These are phyloP conservation scores for Acronicta leporina DNA, from an alignment of 2,888 invertebrate genomes.

Conservation along the genomic window DNA sequence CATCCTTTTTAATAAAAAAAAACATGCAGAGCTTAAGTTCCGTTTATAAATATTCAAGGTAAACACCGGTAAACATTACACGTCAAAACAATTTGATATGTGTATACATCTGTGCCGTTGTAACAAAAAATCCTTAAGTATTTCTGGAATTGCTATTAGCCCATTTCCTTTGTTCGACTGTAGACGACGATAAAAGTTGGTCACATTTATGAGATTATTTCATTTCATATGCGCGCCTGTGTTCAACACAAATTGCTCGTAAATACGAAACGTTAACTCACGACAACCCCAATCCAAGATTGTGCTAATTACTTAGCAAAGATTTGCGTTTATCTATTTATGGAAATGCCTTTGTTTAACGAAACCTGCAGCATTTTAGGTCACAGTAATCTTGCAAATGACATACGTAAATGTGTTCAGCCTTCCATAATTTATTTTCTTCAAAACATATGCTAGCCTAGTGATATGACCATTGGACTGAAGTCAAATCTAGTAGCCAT, in stretches of 20 bases:
- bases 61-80: constrained; percentile 10
- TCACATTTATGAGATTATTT: constrained; percentile 43
- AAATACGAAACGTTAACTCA: constrained; percentile 26
- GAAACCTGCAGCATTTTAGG: constrained; percentile 6
- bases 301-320: constrained; percentile 38
- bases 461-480: no score
- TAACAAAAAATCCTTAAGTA: constrained; percentile 17
- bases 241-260: constrained; percentile 46
- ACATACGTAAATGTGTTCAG: constrained; percentile 16
- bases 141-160: constrained; percentile 22
- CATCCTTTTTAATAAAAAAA: constrained; percentile 3
- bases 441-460: constrained; percentile 4
- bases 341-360: constrained; percentile 9
- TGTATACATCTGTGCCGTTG: background rate
- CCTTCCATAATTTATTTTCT: constrained; percentile 23
- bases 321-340: constrained; percentile 4
- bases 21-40: constrained; percentile 4
- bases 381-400: constrained; percentile 18
- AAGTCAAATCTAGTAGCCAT: no score
- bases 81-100: constrained; percentile 11
- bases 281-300: constrained; percentile 24
- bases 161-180: constrained; percentile 28
- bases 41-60: constrained; percentile 14
- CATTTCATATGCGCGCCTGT: constrained; percentile 47
- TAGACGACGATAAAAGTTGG: constrained; percentile 38